Evolutionary conservation across 1,140 invertebrate genomes (phyloP).

Genomic region (Mizuhopecten yessoensis): DNA sequence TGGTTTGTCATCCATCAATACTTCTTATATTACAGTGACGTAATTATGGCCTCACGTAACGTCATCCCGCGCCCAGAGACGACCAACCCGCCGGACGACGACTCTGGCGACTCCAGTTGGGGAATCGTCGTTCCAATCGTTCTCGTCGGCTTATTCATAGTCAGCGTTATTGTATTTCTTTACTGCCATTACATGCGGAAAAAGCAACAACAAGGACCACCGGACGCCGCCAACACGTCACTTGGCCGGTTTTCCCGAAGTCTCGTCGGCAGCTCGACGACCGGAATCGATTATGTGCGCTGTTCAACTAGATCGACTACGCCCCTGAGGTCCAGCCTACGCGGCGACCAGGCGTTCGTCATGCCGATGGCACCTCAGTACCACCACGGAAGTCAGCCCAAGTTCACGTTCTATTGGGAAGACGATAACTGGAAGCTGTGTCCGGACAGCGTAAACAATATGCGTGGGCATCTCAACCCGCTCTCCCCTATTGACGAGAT

Average conservation of each 20-base stretch:
- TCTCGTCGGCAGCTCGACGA: slow-evolving; percentile 41
- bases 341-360: slow-evolving; percentile 52
- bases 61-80: background rate
- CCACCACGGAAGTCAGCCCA: background rate
- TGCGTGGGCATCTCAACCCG: background rate
- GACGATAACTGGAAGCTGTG: slow-evolving; percentile 63
- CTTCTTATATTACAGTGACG: background rate
- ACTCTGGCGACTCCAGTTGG: slow-evolving; percentile 42
- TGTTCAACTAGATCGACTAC: slow-evolving; percentile 61
- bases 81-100: background rate
- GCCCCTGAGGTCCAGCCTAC: slow-evolving; percentile 48
- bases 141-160: slow-evolving; percentile 57
- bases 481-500: slow-evolving; percentile 64
- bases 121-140: slow-evolving; percentile 57
- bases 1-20: too few species aligned
- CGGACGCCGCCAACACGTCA: slow-evolving; percentile 47
- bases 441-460: slow-evolving; percentile 44
- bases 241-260: slow-evolving; percentile 21
- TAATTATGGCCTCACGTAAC: background rate
- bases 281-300: slow-evolving; percentile 50
- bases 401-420: slow-evolving; percentile 63
- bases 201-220: slow-evolving; percentile 33
- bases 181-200: slow-evolving; percentile 59
- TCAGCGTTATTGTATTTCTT: slow-evolving; percentile 52
- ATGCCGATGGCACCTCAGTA: slow-evolving; percentile 37